Evolutionary conservation across 2,797 vertebrate genomes (phyloP).

Genomic region (Hippocampus kuda): DNA sequence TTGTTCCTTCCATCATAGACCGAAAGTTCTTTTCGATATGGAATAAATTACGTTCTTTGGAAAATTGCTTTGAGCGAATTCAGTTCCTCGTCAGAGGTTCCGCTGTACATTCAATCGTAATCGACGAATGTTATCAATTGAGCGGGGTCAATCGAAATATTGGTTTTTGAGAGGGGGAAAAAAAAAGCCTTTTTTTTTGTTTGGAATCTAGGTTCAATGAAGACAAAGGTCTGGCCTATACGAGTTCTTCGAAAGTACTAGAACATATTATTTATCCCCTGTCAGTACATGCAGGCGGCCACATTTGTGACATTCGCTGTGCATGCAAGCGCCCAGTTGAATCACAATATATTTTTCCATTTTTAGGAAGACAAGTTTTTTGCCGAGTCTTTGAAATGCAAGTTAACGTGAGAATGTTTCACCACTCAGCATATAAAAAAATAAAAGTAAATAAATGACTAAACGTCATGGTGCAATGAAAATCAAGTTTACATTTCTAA

Average conservation of each 20-base stretch:
- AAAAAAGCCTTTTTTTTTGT: not conserved
- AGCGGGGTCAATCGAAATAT: not conserved
- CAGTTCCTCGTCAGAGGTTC: not conserved
- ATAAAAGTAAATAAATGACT: conserved; percentile 46
- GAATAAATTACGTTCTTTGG: not conserved
- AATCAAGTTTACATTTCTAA: conserved; percentile 64
- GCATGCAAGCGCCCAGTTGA: conserved; percentile 42
- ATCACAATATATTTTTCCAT: conserved; percentile 25
- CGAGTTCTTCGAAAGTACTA: not conserved
- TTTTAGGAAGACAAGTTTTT: conserved; percentile 13
- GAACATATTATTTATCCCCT: not conserved
- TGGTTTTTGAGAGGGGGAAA: not conserved
- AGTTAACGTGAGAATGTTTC: conserved; percentile 51
- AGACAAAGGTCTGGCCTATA: not conserved
- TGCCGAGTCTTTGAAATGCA: conserved; percentile 26
- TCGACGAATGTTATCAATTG: not conserved
- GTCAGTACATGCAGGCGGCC: not conserved
- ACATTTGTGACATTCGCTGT: conserved; percentile 23
- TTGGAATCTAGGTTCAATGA: not conserved
- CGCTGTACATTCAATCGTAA: not conserved
- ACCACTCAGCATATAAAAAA: conserved; percentile 49
- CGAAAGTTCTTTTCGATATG: not conserved
- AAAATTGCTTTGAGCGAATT: not conserved
- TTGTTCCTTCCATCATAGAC: not conserved
- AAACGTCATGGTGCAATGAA: conserved; percentile 11